Percentiles rank a stretch among this genome's conserved stretches.
These are phyloP conservation scores for Vombatus ursinus DNA, from an alignment of 2,113 vertebrate genomes.

Conservation along the genomic window DNA sequence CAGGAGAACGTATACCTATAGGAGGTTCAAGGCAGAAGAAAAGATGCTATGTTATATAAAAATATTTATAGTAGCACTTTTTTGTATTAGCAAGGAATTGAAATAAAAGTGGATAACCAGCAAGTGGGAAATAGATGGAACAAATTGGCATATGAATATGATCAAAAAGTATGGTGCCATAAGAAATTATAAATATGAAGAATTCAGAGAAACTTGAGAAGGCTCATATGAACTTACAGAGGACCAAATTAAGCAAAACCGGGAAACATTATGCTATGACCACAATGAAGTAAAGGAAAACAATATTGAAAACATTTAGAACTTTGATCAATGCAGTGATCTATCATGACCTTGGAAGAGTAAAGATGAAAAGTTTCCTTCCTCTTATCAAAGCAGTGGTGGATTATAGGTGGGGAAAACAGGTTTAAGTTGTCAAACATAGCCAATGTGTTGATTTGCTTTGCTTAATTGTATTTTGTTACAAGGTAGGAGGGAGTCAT, in stretches of 20 bases:
- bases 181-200: neutral
- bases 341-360: neutral
- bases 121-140: neutral
- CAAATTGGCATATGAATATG: neutral
- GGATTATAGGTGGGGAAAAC: neutral
- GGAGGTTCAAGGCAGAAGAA: neutral
- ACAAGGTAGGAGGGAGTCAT: neutral
- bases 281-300: neutral
- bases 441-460: neutral
- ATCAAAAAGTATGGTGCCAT: neutral
- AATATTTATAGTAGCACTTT: neutral
- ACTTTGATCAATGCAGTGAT: neutral
- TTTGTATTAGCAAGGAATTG: neutral
- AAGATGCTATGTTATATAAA: neutral
- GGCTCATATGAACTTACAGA: neutral
- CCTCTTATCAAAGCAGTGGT: neutral
- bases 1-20: neutral
- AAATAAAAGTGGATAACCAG: neutral
- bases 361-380: neutral
- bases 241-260: neutral
- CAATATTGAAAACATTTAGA: neutral
- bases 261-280: neutral
- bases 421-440: neutral
- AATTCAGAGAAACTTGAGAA: neutral
- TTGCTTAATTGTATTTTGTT: neutral